Evolutionary conservation across 2,888 invertebrate genomes (phyloP).

Genomic region (Matsumyia berberina): DNA sequence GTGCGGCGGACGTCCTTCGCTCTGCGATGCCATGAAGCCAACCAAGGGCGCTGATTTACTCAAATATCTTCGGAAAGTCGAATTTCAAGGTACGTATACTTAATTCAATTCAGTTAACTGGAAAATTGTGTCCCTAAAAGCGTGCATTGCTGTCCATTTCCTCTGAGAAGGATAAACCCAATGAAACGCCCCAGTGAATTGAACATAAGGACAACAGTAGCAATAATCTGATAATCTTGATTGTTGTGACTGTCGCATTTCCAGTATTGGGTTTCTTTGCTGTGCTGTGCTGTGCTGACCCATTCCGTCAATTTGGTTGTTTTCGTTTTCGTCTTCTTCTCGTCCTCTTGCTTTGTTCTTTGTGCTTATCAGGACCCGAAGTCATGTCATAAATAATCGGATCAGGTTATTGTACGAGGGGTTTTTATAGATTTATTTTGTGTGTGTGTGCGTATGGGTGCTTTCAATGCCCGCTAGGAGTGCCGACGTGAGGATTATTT

Average conservation of each 20-base stretch:
- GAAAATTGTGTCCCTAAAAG: constrained; percentile 54
- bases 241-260: constrained; percentile 53
- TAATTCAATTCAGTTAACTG: constrained; percentile 63
- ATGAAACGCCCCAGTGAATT: constrained; percentile 58
- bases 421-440: not conserved
- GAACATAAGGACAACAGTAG: constrained; percentile 30
- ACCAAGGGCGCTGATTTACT: constrained; percentile 94
- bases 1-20: constrained; percentile 90
- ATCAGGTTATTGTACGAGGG: constrained; percentile 17
- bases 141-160: constrained; percentile 34
- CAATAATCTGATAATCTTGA: constrained; percentile 52
- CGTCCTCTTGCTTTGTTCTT: not conserved
- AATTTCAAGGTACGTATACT: constrained; percentile 91
- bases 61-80: constrained; percentile 92
- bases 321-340: no score
- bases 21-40: constrained; percentile 95
- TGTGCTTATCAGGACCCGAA: constrained; percentile 25
- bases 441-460: not conserved
- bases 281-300: no score
- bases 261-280: constrained; percentile 13
- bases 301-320: constrained; percentile 4
- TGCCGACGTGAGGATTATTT: constrained; percentile 2
- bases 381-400: constrained; percentile 42
- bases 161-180: constrained; percentile 44
- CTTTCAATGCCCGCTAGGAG: not conserved